Evolutionary conservation across 2,888 invertebrate genomes (phyloP).

Genomic region (Allophyes oxyacanthae): DNA sequence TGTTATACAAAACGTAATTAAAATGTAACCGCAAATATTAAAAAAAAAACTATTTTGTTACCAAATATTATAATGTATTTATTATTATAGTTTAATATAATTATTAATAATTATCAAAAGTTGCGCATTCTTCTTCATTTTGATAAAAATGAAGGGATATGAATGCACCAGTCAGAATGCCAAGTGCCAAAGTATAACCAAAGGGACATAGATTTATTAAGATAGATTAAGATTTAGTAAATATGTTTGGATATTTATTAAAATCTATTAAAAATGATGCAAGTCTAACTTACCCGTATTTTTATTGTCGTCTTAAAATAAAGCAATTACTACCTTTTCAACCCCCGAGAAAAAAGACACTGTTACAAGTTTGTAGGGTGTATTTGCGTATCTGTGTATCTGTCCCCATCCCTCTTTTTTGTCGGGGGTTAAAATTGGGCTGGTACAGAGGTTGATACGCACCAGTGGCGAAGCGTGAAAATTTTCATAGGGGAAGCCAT

Average conservation of each 20-base stretch:
- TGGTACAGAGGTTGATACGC: no score
- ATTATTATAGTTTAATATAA: constrained; percentile 39
- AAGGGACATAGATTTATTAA: constrained; percentile 43
- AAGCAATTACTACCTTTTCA: not conserved
- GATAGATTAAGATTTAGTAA: constrained; percentile 57
- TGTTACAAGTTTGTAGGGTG: no score
- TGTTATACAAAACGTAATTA: constrained; percentile 5
- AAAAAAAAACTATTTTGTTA: constrained; percentile 48
- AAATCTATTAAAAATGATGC: constrained; percentile 65
- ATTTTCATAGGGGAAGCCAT: no score
- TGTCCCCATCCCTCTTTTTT: no score
- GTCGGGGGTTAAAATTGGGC: no score
- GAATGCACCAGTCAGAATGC: constrained; percentile 44
- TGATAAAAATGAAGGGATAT: constrained; percentile 44
- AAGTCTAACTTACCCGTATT: constrained; percentile 19
- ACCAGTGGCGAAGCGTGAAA: no score
- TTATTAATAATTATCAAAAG: constrained; percentile 24
- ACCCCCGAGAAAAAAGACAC: no score
- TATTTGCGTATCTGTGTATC: no score
- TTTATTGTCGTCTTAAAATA: constrained; percentile 7
- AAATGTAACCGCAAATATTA: constrained; percentile 2
- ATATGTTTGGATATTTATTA: constrained; percentile 74
- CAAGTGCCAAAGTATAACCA: constrained; percentile 66
- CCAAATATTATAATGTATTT: constrained; percentile 57
- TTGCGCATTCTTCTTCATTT: constrained; percentile 53